Evolutionary conservation across 2,797 vertebrate genomes (phyloP).

Genomic region (Oreortyx pictus): DNA sequence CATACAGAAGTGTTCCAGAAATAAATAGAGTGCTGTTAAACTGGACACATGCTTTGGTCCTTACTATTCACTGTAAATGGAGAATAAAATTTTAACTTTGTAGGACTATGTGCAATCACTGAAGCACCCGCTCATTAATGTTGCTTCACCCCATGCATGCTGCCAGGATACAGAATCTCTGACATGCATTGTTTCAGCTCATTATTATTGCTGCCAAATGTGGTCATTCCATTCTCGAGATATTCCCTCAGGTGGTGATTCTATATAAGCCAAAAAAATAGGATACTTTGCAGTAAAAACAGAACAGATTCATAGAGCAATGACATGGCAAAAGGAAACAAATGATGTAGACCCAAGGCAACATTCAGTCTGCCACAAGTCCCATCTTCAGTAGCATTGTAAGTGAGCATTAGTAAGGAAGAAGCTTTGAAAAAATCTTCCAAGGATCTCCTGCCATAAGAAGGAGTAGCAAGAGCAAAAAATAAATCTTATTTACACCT

Average conservation of each 20-base stretch:
- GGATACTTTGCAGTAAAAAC: not conserved
- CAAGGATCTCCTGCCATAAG: not conserved
- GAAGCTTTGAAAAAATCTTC: not conserved
- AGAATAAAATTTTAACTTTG: not conserved
- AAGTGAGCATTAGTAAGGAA: not conserved
- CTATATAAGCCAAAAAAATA: fast-evolving
- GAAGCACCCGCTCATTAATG: not conserved
- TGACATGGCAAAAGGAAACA: not conserved
- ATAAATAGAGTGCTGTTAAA: not conserved
- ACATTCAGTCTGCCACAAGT: not conserved
- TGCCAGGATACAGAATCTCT: not conserved
- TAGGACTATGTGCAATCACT: not conserved
- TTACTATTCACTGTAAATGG: not conserved
- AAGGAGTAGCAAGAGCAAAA: not conserved
- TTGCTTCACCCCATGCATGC: fast-evolving
- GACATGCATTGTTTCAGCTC: not conserved
- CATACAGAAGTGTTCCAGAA: fast-evolving
- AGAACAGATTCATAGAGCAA: not conserved
- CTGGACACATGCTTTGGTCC: not conserved
- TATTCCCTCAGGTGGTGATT: not conserved
- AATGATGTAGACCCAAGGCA: not conserved
- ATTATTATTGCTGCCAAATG: not conserved
- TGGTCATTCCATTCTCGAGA: not conserved
- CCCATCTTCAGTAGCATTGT: not conserved
- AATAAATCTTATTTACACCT: not conserved